These are phyloP conservation scores for Gila robusta DNA, from an alignment of 2,797 vertebrate species.

Conservation along the genomic window DNA sequence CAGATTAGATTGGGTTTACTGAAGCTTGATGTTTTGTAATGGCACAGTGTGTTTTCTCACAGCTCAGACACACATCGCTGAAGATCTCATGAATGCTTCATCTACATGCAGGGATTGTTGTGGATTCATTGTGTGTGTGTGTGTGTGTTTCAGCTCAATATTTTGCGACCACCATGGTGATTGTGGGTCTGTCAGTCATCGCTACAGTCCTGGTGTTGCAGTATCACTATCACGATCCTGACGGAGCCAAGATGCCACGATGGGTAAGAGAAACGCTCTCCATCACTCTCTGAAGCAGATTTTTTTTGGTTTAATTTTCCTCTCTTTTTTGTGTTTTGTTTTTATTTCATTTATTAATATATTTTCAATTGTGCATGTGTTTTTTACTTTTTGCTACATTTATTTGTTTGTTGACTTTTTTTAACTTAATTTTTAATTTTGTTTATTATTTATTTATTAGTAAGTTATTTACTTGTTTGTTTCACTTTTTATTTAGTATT, in stretches of 20 bases:
- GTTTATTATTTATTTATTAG: neutral
- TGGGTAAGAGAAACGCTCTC: constrained; percentile 74
- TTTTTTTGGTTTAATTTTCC: too few relatives aligned
- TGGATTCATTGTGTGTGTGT: neutral
- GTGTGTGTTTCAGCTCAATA: constrained; percentile 76
- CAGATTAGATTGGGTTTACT: constrained; percentile 3
- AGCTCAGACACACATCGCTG: neutral
- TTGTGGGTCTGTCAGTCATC: constrained; percentile 81
- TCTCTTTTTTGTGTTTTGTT: neutral
- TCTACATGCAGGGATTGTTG: neutral
- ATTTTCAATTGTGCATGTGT: neutral
- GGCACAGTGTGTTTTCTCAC: neutral
- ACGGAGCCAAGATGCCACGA: constrained; percentile 81
- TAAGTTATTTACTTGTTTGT: neutral
- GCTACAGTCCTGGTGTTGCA: constrained; percentile 82
- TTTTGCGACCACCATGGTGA: constrained; percentile 82
- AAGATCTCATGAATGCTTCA: constrained; percentile 21
- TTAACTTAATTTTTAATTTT: neutral
- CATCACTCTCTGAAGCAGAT: neutral
- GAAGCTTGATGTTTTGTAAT: neutral
- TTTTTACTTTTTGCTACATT: neutral
- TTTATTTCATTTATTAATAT: neutral
- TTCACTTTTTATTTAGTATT: neutral
- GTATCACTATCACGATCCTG: constrained; percentile 81
- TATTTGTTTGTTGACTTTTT: neutral